Evolutionary conservation across 2,113 vertebrate genomes (phyloP).

Genomic region (Nannospalax galili): DNA sequence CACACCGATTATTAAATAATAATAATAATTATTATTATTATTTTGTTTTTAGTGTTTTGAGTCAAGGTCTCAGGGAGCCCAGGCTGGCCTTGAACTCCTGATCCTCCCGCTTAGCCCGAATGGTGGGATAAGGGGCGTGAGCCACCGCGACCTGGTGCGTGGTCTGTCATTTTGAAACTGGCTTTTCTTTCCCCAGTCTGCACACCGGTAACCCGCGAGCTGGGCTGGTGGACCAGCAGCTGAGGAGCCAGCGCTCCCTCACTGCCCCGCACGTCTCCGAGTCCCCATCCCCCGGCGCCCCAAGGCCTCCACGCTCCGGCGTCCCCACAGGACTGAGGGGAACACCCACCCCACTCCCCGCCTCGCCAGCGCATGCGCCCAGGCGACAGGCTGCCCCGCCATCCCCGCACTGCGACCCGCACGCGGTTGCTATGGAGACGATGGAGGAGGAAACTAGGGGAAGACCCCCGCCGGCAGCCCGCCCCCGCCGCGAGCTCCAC

Average conservation of each 20-base stretch:
- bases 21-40: too few species aligned
- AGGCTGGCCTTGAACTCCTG: not conserved
- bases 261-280: too few species aligned
- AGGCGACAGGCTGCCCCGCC: constrained; percentile 16
- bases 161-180: not conserved
- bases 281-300: too few species aligned
- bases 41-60: not conserved
- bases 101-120: not conserved
- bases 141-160: not conserved
- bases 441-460: constrained; percentile 15
- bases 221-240: too few species aligned
- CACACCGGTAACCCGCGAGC: too few species aligned
- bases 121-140: not conserved
- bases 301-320: too few species aligned
- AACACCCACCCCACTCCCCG: not conserved
- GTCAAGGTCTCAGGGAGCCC: not conserved
- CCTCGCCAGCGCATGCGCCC: constrained; percentile 48
- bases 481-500: constrained; percentile 1
- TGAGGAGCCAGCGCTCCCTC: too few species aligned
- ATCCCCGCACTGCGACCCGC: not conserved
- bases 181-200: too few species aligned
- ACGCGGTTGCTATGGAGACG: constrained; percentile 58
- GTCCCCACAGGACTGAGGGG: not conserved
- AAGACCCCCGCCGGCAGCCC: constrained; percentile 59
- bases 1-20: too few species aligned